These are phyloP conservation scores for Rousettus madagascariensis DNA, from an alignment of 2,797 vertebrate genomes.

Conservation along the genomic window DNA sequence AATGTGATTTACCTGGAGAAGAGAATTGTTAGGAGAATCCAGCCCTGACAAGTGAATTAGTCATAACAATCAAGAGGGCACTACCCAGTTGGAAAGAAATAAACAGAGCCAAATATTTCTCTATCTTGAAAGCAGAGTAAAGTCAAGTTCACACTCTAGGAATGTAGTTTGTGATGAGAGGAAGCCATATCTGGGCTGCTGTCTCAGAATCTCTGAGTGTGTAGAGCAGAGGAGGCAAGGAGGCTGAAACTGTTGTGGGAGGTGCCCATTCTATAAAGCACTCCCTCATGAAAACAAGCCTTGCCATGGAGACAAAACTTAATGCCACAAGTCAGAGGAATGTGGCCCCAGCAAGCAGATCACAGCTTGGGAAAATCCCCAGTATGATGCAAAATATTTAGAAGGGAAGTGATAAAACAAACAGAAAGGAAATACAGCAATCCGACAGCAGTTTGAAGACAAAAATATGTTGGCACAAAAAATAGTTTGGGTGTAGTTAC, in stretches of 20 bases:
- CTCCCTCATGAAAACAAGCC: constrained; percentile 71
- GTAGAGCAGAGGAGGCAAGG: constrained; percentile 36
- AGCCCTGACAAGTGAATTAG: constrained; percentile 69
- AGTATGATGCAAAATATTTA: constrained; percentile 83
- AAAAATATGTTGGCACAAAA: constrained; percentile 15
- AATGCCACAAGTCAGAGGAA: constrained; percentile 61
- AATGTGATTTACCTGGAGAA: constrained; percentile 63
- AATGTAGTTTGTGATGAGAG: constrained; percentile 69
- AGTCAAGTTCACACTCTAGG: constrained; percentile 74
- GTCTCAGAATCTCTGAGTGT: constrained; percentile 3
- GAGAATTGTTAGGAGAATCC: constrained; percentile 72
- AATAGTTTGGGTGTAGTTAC: background rate
- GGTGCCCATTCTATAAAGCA: background rate
- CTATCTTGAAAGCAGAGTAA: constrained; percentile 59
- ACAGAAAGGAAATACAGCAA: constrained; percentile 73
- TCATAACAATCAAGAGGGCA: constrained; percentile 80
- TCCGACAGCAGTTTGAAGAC: background rate
- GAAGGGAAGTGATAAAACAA: constrained; percentile 81
- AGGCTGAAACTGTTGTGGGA: constrained; percentile 9
- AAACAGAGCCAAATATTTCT: constrained; percentile 76
- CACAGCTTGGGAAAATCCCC: constrained; percentile 73
- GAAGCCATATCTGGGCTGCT: constrained; percentile 50
- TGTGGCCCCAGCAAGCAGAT: constrained; percentile 3
- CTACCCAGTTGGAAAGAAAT: constrained; percentile 76
- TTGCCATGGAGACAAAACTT: constrained; percentile 77